Base-by-base conservation (phyloP, 2,113 vertebrate genomes). In the Sinosuthora webbiana region DNA sequence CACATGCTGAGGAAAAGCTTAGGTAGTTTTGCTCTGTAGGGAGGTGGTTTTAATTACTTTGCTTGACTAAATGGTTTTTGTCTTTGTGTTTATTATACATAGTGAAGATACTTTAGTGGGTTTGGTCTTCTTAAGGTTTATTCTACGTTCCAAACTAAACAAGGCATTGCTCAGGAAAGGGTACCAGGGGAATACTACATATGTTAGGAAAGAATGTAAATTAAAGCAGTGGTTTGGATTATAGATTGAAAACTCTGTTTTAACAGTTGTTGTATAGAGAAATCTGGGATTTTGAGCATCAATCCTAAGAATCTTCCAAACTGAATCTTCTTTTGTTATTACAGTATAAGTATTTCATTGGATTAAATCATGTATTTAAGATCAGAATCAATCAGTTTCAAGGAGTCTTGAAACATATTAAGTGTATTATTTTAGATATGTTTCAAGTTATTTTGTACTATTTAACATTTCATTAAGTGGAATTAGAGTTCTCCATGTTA, bases 61-160 rank as follows among this genome's bases (percentile, higher is more conserved):
- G 22, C 7, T 65, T 84, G 31, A 37, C 62, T 67, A 42, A 86
- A 27, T 53, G 8, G 18, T 73, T 45, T n/a, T 53, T 76, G 16
- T 49, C 11, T 83, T 80, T 47, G 10, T 71, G 4, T 81, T 87
- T 56, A 11, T 37, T 18, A 50, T 47, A 62, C 87, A 47, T 28
- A 23, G 13, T 35, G 23, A 75, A 59, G 30, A 30, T 78, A 23
- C 6, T 63, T 59, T 18, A 78, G 30, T 78, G 33, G 6, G 35
- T 69, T 33, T 67, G 21, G 11, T 68, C 56, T 76, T 74, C 17
- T 37, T 89, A 81, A 35, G 21, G 17, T 35, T 64, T 82, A n/a
- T 62, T 89, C 20, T 83, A 2, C 0, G 0, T 63, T n/a, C 33
- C n/a, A 74, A 31, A 55, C 28, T 31, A 57, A 85, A 73, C 9